Evolutionary conservation across 2,888 invertebrate genomes (phyloP).

Genomic region (Chesias legatella): DNA sequence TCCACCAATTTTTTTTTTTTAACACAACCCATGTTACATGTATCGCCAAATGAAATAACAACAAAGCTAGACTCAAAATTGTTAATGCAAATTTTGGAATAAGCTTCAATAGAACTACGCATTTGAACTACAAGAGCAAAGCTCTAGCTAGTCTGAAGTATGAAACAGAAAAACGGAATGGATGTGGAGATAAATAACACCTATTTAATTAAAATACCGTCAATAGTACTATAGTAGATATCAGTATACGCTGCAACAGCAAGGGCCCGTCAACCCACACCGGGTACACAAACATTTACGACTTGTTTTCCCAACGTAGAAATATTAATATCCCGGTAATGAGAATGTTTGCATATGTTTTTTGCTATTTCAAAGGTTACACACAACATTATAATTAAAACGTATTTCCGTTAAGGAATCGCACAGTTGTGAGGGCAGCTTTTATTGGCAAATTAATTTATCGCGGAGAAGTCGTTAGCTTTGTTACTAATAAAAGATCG

Average conservation of each 20-base stretch:
- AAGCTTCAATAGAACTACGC: too few species aligned
- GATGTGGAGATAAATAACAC: too few species aligned
- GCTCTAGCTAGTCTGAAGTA: too few species aligned
- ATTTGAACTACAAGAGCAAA: too few species aligned
- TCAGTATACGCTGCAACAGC: constrained; percentile 1
- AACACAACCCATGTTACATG: too few species aligned
- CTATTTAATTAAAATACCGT: too few species aligned
- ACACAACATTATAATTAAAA: constrained; percentile 40
- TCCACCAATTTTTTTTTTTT: too few species aligned
- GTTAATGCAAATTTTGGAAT: too few species aligned
- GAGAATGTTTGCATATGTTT: constrained; percentile 34
- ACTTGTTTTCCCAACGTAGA: constrained; percentile 11
- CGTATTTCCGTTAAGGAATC: constrained; percentile 35
- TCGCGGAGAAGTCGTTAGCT: constrained; percentile 45
- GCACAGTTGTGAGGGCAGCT: constrained; percentile 31
- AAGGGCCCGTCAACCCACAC: constrained; percentile 5
- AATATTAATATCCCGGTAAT: constrained; percentile 16
- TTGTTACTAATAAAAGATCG: constrained; percentile 40
- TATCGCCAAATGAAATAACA: neutral
- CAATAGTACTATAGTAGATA: too few species aligned
- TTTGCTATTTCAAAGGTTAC: constrained; percentile 36
- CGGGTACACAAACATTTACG: constrained; percentile 15
- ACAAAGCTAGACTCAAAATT: neutral
- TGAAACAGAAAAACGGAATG: too few species aligned
- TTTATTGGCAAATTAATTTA: constrained; percentile 53